A percentile compares a stretch with the other conserved stretches of the same genome.
Conservation (phyloP, 2,888 invertebrate genomes). For the Stenodema calcarata region DNA sequence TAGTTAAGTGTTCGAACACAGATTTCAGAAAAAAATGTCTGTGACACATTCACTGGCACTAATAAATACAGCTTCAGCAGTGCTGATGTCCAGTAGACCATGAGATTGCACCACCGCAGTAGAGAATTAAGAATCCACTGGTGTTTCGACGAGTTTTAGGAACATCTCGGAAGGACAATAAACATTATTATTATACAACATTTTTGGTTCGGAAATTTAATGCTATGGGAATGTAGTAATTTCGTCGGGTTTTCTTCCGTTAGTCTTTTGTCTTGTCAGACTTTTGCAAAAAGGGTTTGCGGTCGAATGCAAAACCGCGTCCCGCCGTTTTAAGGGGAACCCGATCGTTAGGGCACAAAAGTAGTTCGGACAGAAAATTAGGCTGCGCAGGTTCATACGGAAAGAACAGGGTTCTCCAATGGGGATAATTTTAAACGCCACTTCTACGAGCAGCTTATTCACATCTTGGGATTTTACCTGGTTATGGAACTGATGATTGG, state of each 20-base stretch:
- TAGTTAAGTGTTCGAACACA: constrained; percentile 53
- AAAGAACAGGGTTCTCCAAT: too few relatives aligned
- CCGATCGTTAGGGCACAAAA: neutral
- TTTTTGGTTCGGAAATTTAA: too few relatives aligned
- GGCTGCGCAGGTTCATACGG: too few relatives aligned
- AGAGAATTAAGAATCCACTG: constrained; percentile 42
- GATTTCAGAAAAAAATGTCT: constrained; percentile 56
- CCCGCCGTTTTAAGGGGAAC: neutral
- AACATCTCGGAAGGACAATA: too few relatives aligned
- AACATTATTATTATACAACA: too few relatives aligned
- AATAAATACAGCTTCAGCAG: constrained; percentile 50
- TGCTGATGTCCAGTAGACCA: constrained; percentile 53
- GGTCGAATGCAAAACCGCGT: neutral
- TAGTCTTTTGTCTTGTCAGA: too few relatives aligned
- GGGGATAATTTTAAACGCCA: too few relatives aligned
- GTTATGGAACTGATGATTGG: too few relatives aligned
- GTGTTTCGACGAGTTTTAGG: constrained; percentile 29
- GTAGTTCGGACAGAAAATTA: neutral
- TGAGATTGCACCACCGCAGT: constrained; percentile 55
- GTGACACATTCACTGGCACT: constrained; percentile 55
- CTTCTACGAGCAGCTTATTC: too few relatives aligned
- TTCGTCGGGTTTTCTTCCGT: too few relatives aligned
- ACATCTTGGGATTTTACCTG: too few relatives aligned
- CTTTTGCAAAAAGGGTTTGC: neutral
- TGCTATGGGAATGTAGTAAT: too few relatives aligned